Evolutionary conservation across 53 echinoderm and acorn worm species (phyloP).

Genomic region (Stichopus horrens): DNA sequence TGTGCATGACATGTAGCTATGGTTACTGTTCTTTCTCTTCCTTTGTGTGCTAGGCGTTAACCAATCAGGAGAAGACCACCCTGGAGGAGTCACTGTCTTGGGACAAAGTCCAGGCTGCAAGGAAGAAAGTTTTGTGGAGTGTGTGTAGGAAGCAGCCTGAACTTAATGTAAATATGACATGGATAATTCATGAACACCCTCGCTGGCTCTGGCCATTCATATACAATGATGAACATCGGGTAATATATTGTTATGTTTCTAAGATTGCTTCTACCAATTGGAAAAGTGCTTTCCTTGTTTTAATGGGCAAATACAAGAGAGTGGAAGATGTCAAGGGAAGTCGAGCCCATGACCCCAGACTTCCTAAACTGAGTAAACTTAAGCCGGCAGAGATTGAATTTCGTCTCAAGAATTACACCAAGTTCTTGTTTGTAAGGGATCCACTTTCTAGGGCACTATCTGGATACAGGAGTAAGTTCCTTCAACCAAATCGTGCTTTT

Average conservation of each 20-base stretch:
- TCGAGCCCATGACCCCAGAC: conserved; percentile 65
- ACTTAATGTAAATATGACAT: conserved; percentile 51
- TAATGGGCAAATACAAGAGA: conserved; percentile 68
- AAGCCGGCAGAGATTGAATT: conserved; percentile 54
- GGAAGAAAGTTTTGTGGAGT: conserved; percentile 32
- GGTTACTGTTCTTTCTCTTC: no score
- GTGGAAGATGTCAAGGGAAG: conserved; percentile 69
- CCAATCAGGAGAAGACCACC: conserved; percentile 31
- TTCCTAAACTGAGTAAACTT: conserved; percentile 54
- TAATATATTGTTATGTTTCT: conserved; percentile 71
- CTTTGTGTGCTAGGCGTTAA: background rate
- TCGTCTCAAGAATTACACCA: conserved; percentile 66
- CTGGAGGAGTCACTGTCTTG: conserved; percentile 27
- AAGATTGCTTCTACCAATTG: conserved; percentile 83
- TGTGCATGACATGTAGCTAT: no score
- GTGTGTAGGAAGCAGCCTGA: conserved; percentile 39
- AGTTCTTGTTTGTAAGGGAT: conserved; percentile 79
- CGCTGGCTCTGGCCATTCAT: conserved; percentile 74
- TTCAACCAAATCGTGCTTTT: conserved; percentile 46
- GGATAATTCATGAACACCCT: conserved; percentile 52
- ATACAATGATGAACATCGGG: conserved; percentile 61
- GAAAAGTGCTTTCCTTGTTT: conserved; percentile 78
- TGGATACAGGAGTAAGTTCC: conserved; percentile 72
- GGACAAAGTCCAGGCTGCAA: conserved; percentile 30
- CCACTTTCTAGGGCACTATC: conserved; percentile 76